phyloP scores from a whole-genome alignment of 2,797 vertebrate species.

The Sebastes matsubarae region DNA sequence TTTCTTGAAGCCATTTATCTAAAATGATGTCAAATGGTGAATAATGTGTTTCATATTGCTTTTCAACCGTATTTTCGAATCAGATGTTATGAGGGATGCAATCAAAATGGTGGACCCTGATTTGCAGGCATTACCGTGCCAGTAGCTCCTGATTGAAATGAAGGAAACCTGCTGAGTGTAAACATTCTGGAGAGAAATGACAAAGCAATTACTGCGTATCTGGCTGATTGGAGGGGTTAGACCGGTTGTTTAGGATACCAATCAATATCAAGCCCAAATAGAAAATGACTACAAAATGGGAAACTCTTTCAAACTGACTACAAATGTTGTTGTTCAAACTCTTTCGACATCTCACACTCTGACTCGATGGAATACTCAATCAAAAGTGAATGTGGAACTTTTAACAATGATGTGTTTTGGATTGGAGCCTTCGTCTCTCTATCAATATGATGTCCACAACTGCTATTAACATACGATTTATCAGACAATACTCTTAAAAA shows the following conservation, averaged over 20 bases:
- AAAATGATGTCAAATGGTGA: not conserved
- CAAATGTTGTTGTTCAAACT: not conserved
- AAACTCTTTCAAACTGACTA: not conserved
- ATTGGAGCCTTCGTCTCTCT: not conserved
- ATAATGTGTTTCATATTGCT: not conserved
- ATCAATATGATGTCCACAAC: not conserved
- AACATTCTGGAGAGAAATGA: conserved; percentile 47
- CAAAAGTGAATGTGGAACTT: not conserved
- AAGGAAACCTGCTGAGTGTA: conserved; percentile 49
- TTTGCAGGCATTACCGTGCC: conserved; percentile 7
- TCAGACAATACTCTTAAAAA: not conserved
- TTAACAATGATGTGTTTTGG: not conserved
- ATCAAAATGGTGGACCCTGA: conserved; percentile 30
- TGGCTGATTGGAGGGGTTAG: conserved; percentile 47
- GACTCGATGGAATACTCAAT: not conserved
- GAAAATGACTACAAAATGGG: not conserved
- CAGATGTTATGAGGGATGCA: not conserved
- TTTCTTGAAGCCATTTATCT: not conserved
- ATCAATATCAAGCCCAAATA: conserved; percentile 39
- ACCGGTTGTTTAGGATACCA: conserved; percentile 26
- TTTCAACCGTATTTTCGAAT: not conserved
- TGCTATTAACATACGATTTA: not conserved
- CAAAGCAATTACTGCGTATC: conserved; percentile 31
- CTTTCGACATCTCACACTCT: not conserved
- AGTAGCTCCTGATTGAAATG: conserved; percentile 53